Conservation (phyloP, 1,140 invertebrate species). For the Halictus rubicundus region DNA sequence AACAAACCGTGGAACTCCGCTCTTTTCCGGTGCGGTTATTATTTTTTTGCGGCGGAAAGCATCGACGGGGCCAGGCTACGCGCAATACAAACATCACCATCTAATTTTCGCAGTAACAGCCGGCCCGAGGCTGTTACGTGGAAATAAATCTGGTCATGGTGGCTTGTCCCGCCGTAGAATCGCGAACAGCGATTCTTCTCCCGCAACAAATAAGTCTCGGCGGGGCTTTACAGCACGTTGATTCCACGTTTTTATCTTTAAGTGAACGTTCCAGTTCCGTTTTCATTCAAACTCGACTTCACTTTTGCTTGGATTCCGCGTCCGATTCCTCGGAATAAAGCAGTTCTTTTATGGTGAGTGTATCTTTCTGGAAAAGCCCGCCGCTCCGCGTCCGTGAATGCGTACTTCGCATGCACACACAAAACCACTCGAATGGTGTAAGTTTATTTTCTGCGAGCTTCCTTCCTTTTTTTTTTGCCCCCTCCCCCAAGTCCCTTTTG, state of each 20-base stretch:
- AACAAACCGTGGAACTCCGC: constrained; percentile 1
- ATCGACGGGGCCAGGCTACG: constrained; percentile 26
- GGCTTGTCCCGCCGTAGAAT: constrained; percentile 38
- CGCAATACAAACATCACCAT: constrained; percentile 62
- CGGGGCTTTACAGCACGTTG: background rate
- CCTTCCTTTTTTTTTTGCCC: background rate
- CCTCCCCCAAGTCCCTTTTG: no score
- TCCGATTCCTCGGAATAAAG: background rate
- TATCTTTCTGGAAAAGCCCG: no score
- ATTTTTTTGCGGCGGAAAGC: background rate
- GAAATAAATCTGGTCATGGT: constrained; percentile 56
- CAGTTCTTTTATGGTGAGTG: background rate
- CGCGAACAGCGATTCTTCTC: constrained; percentile 36
- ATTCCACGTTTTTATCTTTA: background rate
- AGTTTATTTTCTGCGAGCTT: background rate
- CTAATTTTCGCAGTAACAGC: constrained; percentile 46
- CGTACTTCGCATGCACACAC: background rate
- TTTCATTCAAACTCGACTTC: background rate
- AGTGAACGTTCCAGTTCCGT: background rate
- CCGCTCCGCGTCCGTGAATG: no score
- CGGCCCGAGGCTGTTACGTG: constrained; percentile 23
- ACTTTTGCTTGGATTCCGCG: background rate
- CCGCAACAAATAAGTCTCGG: constrained; percentile 13
- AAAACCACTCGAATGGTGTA: background rate
- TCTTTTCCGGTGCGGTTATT: background rate